These are phyloP conservation scores for Taenioides sp. DNA, from an alignment of 2,797 vertebrate species.

Conservation along the genomic window DNA sequence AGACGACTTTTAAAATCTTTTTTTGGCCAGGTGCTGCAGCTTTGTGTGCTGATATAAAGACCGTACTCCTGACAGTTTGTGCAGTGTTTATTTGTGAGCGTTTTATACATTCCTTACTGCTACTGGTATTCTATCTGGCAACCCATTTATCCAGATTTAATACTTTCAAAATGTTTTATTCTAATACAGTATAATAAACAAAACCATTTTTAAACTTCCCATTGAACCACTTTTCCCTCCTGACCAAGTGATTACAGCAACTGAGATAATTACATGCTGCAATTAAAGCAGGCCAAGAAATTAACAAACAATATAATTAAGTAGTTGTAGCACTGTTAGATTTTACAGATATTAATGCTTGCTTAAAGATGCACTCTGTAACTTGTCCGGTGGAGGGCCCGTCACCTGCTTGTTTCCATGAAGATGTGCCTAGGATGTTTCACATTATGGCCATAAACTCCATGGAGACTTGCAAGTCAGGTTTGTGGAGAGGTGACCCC, in stretches of 20 bases:
- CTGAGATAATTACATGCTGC: not conserved
- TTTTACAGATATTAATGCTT: not conserved
- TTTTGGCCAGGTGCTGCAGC: slow-evolving; percentile 39
- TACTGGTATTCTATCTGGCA: not conserved
- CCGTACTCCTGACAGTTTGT: not conserved
- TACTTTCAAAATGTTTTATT: not conserved
- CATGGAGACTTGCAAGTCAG: too few relatives aligned
- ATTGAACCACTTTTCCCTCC: not conserved
- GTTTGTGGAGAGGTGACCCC: too few relatives aligned
- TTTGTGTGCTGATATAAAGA: not conserved
- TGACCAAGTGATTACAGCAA: not conserved
- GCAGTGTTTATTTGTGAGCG: not conserved
- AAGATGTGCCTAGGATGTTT: too few relatives aligned
- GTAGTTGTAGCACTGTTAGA: not conserved
- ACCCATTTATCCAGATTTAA: not conserved
- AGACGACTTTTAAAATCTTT: slow-evolving; percentile 23
- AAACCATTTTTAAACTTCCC: not conserved
- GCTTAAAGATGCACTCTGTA: too few relatives aligned
- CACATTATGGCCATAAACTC: too few relatives aligned
- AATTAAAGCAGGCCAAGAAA: not conserved
- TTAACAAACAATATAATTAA: not conserved
- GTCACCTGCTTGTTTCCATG: too few relatives aligned
- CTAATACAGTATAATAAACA: not conserved
- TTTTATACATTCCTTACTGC: not conserved
- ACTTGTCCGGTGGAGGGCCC: too few relatives aligned